A percentile compares a stretch with the other conserved stretches of the same genome.
Conservation (phyloP, 2,888 invertebrate species). For the Noctua pronuba region DNA sequence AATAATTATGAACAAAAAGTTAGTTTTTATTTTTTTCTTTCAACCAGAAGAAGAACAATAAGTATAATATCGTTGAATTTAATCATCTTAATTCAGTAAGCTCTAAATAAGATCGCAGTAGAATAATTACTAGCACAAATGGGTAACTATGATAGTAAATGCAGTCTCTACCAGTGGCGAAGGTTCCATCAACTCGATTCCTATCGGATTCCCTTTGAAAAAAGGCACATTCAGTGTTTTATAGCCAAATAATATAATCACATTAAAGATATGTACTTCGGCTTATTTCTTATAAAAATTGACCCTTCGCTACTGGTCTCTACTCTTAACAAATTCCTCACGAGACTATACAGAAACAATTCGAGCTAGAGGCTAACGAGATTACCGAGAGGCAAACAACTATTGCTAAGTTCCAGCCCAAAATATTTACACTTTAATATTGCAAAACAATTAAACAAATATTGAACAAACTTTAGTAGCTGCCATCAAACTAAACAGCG, state of each 20-base stretch:
- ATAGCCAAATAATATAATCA: too few species aligned
- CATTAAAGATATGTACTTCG: too few species aligned
- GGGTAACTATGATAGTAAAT: background rate
- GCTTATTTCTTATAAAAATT: too few species aligned
- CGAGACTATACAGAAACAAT: background rate
- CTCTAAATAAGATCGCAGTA: background rate
- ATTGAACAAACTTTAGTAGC: background rate
- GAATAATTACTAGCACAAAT: background rate
- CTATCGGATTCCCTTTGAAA: too few species aligned
- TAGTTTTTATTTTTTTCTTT: background rate
- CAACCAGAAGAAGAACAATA: background rate
- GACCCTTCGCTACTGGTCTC: too few species aligned
- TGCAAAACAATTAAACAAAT: slow-evolving; percentile 4
- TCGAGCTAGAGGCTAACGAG: background rate
- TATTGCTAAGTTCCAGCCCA: background rate
- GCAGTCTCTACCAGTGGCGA: too few species aligned
- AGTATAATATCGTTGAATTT: background rate
- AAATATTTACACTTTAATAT: background rate
- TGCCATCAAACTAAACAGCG: slow-evolving; percentile 33
- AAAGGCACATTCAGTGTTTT: too few species aligned
- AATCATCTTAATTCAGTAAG: background rate
- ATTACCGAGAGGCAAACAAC: background rate
- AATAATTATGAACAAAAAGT: background rate
- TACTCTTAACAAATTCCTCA: background rate
- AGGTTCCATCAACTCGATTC: too few species aligned